Base-by-base conservation (phyloP, 2,888 invertebrate species). In the Sceliomorpha sp. region DNA sequence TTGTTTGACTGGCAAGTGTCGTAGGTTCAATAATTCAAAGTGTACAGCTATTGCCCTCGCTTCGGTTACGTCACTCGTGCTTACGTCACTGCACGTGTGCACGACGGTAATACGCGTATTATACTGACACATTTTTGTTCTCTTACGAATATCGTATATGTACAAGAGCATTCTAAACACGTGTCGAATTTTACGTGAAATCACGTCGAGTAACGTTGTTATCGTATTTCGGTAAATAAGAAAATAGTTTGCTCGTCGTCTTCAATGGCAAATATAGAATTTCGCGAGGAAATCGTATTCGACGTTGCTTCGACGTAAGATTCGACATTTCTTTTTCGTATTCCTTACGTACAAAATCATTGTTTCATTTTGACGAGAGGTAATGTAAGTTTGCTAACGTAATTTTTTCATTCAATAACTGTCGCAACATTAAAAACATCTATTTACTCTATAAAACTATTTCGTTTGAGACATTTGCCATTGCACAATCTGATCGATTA, bases 11-110 rank as follows among this genome's bases (percentile, higher is more conserved):
- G 53, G 32, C 40, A 55, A 55, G 62, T 63, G 34, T 45, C 15
- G 24, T 9, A 40, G 12, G 39, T 51, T 12, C 29, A 51, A 47
- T 39, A 31, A 48, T 53, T 40, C 27, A 32, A 29, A 47, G 27
- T 32, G 37, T 44, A 31, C 51, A 27, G 40, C 37, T 34, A 47
- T 36, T 32, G 34, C 62, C 39, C 37, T 48, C 15, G 8, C 29
- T 20, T 34, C 14, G 7, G 34, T 63, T 50, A 56, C 64, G 48
- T 47, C 64, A 56, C 37, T 50, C 14, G 31, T 15, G 34, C 44
- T 36, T 45, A 13, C 63, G 48, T 53, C 50, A 40, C 24, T 14
- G 51, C 29, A 39, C 55, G 44, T 47, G 31, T 56, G 10, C 44
- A 48, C 44, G 31, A 48, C 44, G 31, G 50, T 40, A 56, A 42